Percentiles rank a stretch among this genome's conserved stretches.
Conservation (phyloP, 2,113 vertebrate species). For the Dendropsophus ebraccatus region DNA sequence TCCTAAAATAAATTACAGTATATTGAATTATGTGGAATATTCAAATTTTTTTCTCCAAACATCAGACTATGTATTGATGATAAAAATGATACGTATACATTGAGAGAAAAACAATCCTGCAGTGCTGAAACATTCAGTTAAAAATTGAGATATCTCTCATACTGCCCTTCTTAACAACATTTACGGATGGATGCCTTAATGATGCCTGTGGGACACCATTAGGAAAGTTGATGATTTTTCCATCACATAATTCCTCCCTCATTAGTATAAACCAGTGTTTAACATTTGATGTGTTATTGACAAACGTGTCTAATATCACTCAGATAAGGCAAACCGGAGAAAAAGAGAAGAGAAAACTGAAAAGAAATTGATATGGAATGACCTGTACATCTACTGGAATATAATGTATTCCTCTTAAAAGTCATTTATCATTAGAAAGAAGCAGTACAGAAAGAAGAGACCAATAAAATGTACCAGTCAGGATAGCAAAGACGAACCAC, state of each 20-base stretch:
- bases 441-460: no score
- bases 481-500: no score
- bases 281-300: constrained; percentile 46
- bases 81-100: neutral
- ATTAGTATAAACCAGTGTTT: constrained; percentile 53
- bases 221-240: constrained; percentile 54
- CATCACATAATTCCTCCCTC: constrained; percentile 45
- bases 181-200: constrained; percentile 51
- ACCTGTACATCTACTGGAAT: no score
- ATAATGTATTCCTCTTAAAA: neutral
- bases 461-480: no score
- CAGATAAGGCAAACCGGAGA: neutral
- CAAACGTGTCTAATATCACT: constrained; percentile 31
- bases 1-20: neutral
- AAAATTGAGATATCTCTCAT: constrained; percentile 29
- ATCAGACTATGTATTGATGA: neutral
- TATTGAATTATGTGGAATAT: neutral
- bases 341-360: neutral
- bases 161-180: constrained; percentile 35
- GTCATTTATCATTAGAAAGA: no score
- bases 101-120: neutral
- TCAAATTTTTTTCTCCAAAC: neutral
- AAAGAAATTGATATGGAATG: neutral
- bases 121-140: neutral
- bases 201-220: constrained; percentile 51